These are phyloP conservation scores for Alca torda DNA, from an alignment of 2,797 vertebrate species.

Conservation along the genomic window DNA sequence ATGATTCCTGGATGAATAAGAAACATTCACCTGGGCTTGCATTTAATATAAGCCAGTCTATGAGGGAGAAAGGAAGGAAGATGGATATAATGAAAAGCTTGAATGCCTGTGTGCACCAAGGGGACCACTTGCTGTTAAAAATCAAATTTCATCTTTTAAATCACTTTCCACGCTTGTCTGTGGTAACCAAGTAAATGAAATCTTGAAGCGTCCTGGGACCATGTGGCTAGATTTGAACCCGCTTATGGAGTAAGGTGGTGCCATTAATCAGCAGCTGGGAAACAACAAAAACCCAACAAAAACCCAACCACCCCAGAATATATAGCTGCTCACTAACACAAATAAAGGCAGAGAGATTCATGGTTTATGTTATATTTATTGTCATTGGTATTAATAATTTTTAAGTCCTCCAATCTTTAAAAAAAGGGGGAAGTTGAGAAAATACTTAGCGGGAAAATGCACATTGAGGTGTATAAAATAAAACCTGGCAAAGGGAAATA, in stretches of 20 bases:
- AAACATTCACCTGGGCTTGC: constrained; percentile 54
- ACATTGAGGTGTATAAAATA: background rate
- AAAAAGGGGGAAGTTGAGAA: background rate
- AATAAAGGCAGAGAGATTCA: background rate
- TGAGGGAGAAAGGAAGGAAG: constrained; percentile 53
- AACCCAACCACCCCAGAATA: background rate
- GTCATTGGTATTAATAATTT: background rate
- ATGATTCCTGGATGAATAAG: constrained; percentile 46
- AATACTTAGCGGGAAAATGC: background rate
- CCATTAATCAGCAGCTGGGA: constrained; percentile 62
- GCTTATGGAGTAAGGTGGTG: constrained; percentile 22
- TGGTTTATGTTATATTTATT: background rate
- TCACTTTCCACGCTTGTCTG: constrained; percentile 55
- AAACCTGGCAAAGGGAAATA: background rate
- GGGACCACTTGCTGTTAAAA: constrained; percentile 67
- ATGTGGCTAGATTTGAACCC: constrained; percentile 54
- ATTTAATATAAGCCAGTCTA: constrained; percentile 62
- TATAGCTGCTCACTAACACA: background rate
- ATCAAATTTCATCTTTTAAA: constrained; percentile 61
- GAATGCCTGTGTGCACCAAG: constrained; percentile 63
- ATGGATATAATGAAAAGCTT: constrained; percentile 66
- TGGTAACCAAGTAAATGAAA: constrained; percentile 68
- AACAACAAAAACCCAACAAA: constrained; percentile 28
- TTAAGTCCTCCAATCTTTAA: background rate
- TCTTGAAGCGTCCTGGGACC: constrained; percentile 54